These are phyloP conservation scores for Alloscopus bannaensis DNA, from an alignment of 2,888 invertebrate species.

Conservation along the genomic window DNA sequence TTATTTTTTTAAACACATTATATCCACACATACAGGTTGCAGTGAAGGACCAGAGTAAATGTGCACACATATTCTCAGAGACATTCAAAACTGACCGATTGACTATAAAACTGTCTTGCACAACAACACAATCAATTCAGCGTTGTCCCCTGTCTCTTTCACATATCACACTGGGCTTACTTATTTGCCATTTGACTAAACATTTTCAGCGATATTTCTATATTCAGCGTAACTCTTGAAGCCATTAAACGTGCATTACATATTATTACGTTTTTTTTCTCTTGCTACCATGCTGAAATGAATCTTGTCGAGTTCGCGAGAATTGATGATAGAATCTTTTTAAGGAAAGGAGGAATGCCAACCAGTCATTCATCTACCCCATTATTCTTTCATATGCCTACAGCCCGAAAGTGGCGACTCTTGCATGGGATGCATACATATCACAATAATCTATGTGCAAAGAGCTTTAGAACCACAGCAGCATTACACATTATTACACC, in stretches of 20 bases:
- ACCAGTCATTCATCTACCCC: conserved; percentile 24
- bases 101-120: conserved; percentile 24
- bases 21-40: too few relatives aligned
- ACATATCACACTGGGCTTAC: too few relatives aligned
- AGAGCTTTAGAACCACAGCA: too few relatives aligned
- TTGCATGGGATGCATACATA: too few relatives aligned
- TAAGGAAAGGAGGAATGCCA: conserved; percentile 52
- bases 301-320: conserved; percentile 26
- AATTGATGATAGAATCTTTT: conserved; percentile 48
- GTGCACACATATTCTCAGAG: too few relatives aligned
- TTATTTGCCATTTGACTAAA: conserved; percentile 31
- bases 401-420: too few relatives aligned
- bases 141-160: conserved; percentile 19
- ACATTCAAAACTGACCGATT: not conserved
- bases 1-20: conserved; percentile 35
- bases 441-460: too few relatives aligned
- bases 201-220: conserved; percentile 11
- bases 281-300: conserved; percentile 19
- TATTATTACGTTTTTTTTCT: not conserved
- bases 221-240: not conserved
- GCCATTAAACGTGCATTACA: conserved; percentile 16
- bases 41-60: too few relatives aligned
- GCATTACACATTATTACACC: too few relatives aligned
- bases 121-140: conserved; percentile 38
- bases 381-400: conserved; percentile 13